phyloP scores from a whole-genome alignment of 1,140 invertebrate genomes.

The Nebria ingens region DNA sequence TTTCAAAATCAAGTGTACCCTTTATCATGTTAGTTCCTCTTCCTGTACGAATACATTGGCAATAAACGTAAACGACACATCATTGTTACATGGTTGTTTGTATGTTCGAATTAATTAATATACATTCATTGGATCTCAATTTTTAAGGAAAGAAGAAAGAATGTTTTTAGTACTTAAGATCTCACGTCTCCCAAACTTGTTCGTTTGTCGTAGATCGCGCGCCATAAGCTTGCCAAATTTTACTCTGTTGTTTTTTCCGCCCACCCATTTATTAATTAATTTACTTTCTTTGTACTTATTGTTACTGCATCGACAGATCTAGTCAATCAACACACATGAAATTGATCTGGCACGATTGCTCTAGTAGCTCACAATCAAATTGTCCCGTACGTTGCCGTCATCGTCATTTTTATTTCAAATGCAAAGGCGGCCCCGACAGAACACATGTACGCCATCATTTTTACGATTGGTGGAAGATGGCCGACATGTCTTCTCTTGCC shows the following conservation, averaged over 20 bases:
- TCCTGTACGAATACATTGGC: background rate
- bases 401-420: background rate
- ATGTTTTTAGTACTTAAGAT: constrained; percentile 4
- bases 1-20: background rate
- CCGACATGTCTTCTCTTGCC: too few species aligned
- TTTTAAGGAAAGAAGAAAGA: background rate
- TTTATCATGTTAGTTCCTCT: background rate
- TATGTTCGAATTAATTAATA: background rate
- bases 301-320: background rate
- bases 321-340: background rate
- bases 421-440: background rate
- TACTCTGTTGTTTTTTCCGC: too few species aligned
- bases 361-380: background rate
- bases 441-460: background rate
- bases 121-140: constrained; percentile 4
- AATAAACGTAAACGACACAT: background rate
- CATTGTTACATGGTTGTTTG: constrained; percentile 6
- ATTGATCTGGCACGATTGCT: background rate
- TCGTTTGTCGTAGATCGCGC: background rate
- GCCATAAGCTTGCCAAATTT: constrained; percentile 6
- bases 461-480: too few species aligned
- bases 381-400: background rate
- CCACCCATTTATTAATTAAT: too few species aligned
- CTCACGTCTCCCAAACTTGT: constrained; percentile 4
- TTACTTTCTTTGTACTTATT: background rate